Evolutionary conservation across 2,888 invertebrate genomes (phyloP), one percentile per base, ranked within the genome.

Genomic region (Tetropium fuscum): DNA sequence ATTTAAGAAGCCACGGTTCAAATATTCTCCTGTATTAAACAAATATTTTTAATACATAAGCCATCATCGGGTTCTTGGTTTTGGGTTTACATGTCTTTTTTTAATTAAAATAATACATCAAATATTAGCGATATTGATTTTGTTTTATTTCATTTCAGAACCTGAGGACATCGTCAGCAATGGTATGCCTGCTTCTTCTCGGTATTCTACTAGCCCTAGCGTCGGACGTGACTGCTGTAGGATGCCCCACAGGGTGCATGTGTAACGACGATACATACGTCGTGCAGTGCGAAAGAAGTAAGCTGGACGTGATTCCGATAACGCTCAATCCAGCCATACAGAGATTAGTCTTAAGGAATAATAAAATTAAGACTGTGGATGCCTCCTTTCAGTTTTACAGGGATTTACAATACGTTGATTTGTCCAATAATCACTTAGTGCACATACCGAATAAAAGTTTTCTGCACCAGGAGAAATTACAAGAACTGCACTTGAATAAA

Each of bases 251-350:
- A 63, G 92, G 91, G 69, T 96, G 96, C 83, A 87, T 85, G 79
- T 96, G 96, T 84, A 92, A 95, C 83, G 95, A 96, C 78, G 94
- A 94, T 68, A 94, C 91, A 6, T 87, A 93, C 68, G 91, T 92
- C 57, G 95, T 95, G 44, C 89, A 90, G 69, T 96, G 95, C 82
- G 90, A 93, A 72, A 90, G 90, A 77, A 93, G 93, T 76, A 91
- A 91, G 69, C 85, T 96, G 61, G 94, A 94, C 83, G 93, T 94
- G 53, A 87, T 96, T 62, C 95, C 95, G 61, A 95, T 95, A 74
- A 93, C 94, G 1, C 84, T 96, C 64, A 96, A 96, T 83, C 97
- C 97, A 32, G 92, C 93, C 73, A 93, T 95, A 64, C 92, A 93
- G 78, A 87, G 93, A 53, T 87, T 95, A 73, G 91, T 93, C 70